Base-by-base conservation (phyloP, 2,888 invertebrate genomes). In the Galerucella nymphaeae region DNA sequence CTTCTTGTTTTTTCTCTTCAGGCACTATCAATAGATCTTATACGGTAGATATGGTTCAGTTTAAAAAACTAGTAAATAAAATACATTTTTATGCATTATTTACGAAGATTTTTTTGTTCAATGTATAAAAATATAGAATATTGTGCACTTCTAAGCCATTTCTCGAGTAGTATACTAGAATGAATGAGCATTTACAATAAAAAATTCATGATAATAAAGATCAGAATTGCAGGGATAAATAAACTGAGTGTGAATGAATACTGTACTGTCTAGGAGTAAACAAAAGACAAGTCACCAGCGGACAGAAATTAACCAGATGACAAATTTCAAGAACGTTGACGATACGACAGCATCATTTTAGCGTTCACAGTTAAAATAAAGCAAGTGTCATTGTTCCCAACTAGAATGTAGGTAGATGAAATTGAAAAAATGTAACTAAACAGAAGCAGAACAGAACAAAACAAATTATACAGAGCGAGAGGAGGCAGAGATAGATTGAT, bases 41-140 rank as follows among this genome's bases (percentile, higher is more conserved):
- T 42, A 84, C 81, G 80, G 84, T 84, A 86, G 86, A 87, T 87
- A 87, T 87, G 86, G 85, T 83, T 86, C 82, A 82, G 82, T 84
- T 85, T 84, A 83, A 83, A 85, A 86, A 86, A 85, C 82, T 84
- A 81, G 84, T 85, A 85, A 86, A 84, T 86, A 87, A 86, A 86
- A 86, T 85, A 86, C 82, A 83, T 84, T 83, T 83, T 83, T 84
- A 83, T 85, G 84, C 83, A 83, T 84, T 81, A 82, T 83, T 84
- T 82, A 83, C 83, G 82, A 84, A 82, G 83, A 84, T 83, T 84
- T 68, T 57, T 77, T 85, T 85, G 84, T 85, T 86, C 86, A 86
- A 85, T 86, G 85, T 87, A 87, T 86, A 86, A 87, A 87, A 86
- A 87, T 87, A 87, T 86, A 86, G 84, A 70, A 84, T 86, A 86